Base-by-base conservation (phyloP, 2,888 invertebrate species). In the Agrotis exclamationis region DNA sequence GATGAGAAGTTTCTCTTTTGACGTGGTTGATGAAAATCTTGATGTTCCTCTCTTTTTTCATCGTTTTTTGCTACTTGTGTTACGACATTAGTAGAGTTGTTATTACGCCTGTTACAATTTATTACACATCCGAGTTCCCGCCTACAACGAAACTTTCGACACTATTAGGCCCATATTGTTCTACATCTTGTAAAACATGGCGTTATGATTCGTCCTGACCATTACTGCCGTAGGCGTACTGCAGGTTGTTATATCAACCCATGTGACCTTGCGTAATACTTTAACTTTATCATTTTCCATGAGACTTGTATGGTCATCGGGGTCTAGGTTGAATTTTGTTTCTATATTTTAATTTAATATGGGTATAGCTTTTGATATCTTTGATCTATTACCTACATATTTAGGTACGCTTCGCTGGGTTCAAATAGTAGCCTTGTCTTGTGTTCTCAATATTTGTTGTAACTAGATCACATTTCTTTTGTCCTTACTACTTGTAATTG, bases 401-500 rank as follows among this genome's bases (percentile, higher is more conserved):
- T 74, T 71, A 56, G 70, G 44, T 74, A 79, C 74, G 84, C 69
- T 74, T 79, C 68, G 66, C 50, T 78, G 74, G 63, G 51, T 73
- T 81, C 62, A 67, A 74, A 74, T 82, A 73, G 65, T 79, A 75
- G 75, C 82, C 84, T 80, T 84, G 86, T 54, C 28, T 69, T 68
- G 63, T 66, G 74, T 65, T 75, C 80, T 85, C 68, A 75, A 86
- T 86, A 83, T 86, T 82, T 54, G 74, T 83, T 70, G 69, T 83
- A 85, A 79, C 76, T 81, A 70, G 83, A 85, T 85, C 86, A 81
- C 74, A 84, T 86, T 86, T 87, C 87, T 83, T 84, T 84, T 81
- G 83, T 84, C 83, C 80, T 85, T 79, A 85, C 67, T 71, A 74
- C 64, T 76, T 85, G 87, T 91, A 90, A 92, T 89, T 87, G 88